phyloP scores from a whole-genome alignment of 2,888 invertebrate species.

The Microdon myrmicae region DNA sequence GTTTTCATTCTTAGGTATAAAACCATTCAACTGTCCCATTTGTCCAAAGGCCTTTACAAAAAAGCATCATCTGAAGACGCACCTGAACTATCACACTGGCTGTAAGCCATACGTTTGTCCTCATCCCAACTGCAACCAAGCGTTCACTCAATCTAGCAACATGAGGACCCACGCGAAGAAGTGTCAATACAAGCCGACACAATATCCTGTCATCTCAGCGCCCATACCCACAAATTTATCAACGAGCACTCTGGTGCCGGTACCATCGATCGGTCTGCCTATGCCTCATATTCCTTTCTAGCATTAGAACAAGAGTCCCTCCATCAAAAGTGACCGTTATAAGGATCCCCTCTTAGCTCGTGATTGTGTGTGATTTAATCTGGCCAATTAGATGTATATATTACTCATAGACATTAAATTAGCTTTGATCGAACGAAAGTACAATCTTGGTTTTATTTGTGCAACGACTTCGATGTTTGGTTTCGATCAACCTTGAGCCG shows the following conservation, averaged over 20 bases:
- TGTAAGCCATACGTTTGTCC: slow-evolving; percentile 82
- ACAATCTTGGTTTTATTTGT: too few species aligned
- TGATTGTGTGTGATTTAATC: too few species aligned
- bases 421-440: too few species aligned
- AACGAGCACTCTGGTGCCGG: slow-evolving; percentile 5
- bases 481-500: slow-evolving; percentile 22
- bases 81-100: slow-evolving; percentile 86
- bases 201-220: slow-evolving; percentile 53
- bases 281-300: slow-evolving; percentile 33
- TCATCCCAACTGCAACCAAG: slow-evolving; percentile 74
- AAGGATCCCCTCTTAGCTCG: too few species aligned
- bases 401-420: too few species aligned
- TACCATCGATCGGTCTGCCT: slow-evolving; percentile 7
- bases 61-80: slow-evolving; percentile 86
- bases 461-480: too few species aligned
- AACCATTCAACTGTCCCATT: slow-evolving; percentile 75
- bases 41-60: slow-evolving; percentile 82
- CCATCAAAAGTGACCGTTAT: too few species aligned
- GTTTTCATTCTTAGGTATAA: slow-evolving; percentile 71
- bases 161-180: slow-evolving; percentile 88
- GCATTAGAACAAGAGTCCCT: too few species aligned
- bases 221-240: slow-evolving; percentile 12
- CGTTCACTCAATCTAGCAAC: slow-evolving; percentile 86
- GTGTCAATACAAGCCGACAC: slow-evolving; percentile 68
- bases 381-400: too few species aligned